Evolutionary conservation across 2,113 vertebrate species (phyloP), one percentile per base, ranked within the genome.

Genomic region (Agelaius phoeniceus): DNA sequence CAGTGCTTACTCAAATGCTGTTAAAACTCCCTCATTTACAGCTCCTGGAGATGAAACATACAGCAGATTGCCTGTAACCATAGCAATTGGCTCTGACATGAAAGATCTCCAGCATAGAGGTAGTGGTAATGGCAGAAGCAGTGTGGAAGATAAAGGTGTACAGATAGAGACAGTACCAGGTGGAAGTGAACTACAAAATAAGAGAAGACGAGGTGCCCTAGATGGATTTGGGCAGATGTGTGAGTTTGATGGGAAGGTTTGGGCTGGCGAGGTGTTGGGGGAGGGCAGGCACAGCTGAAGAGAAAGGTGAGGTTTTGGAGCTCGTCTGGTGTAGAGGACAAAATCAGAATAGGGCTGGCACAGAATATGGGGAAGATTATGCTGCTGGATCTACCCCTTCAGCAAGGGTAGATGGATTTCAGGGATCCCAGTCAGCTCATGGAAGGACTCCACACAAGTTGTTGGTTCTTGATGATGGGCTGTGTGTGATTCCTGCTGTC

Each of bases 21-120:
- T 91, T 95, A 74, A 94, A 97, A 85, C 87, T 94, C 95, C 87
- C 93, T 96, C 96, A 96, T 97, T 97, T 97, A 85, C 93, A 95
- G 95, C 93, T 96, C 94, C 95, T 96, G 94, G 93, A 96, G 96
- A 97, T 96, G 96, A 94, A 96, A 93, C 91, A 83, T 96, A 82
- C 91, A 97, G 94, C 94, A 96, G 94, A 97, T 96, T 97, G 94
- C 87, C 89, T 96, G 96, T 97, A 97, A 97, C 96, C 96, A 97
- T 96, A 96, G 96, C 93, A 96, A 97, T 96, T 97, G 96, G 94
- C 95, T 94, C 67, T 0, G 59, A 96, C 93, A 94, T 95, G 96
- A 97, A 96, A 97, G 95, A 96, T 93, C 81, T 97, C 95, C 93
- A 96, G 93, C 91, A 83, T 2, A 96, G 96, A 96, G 89, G 91